Conservation (phyloP, 1,140 invertebrate species). For the Rhizoglyphus robini region DNA sequence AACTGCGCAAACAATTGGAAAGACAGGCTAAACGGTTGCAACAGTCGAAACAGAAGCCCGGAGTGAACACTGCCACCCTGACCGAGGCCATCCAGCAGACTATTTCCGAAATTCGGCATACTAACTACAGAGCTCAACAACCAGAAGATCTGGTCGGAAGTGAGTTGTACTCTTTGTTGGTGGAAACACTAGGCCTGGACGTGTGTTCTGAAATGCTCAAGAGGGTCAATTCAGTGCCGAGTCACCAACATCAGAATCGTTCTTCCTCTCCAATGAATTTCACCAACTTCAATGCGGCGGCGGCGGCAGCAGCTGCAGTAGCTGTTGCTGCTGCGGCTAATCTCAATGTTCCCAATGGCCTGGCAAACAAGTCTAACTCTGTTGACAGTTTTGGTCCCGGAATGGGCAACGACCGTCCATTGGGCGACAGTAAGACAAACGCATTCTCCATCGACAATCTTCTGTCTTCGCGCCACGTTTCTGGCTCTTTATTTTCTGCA, state of each 20-base stretch:
- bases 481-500: background rate
- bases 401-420: background rate
- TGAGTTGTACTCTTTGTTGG: slow-evolving; percentile 25
- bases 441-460: slow-evolving; percentile 24
- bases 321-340: background rate
- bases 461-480: background rate
- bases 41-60: slow-evolving; percentile 23
- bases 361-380: background rate
- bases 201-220: slow-evolving; percentile 22
- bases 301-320: background rate
- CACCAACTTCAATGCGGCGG: background rate
- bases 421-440: background rate
- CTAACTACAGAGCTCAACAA: slow-evolving; percentile 25
- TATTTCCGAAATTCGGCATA: slow-evolving; percentile 24
- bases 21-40: slow-evolving; percentile 69
- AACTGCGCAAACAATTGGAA: slow-evolving; percentile 80
- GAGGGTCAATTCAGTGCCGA: slow-evolving; percentile 1
- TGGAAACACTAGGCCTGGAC: slow-evolving; percentile 25
- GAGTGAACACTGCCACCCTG: slow-evolving; percentile 28
- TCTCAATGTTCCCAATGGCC: background rate
- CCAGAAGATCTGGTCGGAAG: slow-evolving; percentile 26
- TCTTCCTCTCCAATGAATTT: slow-evolving; percentile 3
- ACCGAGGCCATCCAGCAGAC: slow-evolving; percentile 29
- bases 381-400: background rate
- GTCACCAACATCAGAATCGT: background rate